Percentiles rank a stretch among this genome's conserved stretches.
Evolutionary conservation across 2,113 vertebrate species (phyloP).

Genomic region (Nyctibius bracteatus): DNA sequence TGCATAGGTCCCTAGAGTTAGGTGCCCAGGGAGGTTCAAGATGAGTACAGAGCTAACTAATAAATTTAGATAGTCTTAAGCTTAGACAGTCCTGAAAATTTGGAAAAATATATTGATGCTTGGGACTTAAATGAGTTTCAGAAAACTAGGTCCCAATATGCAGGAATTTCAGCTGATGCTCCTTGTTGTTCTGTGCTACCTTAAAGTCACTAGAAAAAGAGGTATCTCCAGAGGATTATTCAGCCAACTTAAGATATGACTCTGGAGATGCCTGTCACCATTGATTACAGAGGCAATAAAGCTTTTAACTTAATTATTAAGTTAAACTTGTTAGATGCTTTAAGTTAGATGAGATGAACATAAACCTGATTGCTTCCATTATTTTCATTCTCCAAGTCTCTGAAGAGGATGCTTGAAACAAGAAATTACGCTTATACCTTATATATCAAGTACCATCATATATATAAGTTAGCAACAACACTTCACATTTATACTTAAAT

Average conservation of each 20-base stretch:
- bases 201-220: background rate
- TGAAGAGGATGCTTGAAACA: background rate
- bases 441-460: background rate
- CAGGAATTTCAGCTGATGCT: background rate
- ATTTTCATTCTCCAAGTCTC: background rate
- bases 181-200: background rate
- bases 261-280: background rate
- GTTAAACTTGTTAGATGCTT: background rate
- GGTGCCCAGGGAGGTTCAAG: background rate
- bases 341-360: background rate
- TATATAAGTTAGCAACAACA: background rate
- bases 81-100: background rate
- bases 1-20: background rate
- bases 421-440: background rate
- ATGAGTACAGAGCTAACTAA: background rate
- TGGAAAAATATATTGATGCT: background rate
- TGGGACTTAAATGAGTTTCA: background rate
- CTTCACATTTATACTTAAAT: background rate
- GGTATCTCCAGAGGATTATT: background rate
- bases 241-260: background rate
- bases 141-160: background rate
- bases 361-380: background rate
- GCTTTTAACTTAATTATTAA: background rate
- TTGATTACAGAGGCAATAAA: background rate
- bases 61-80: background rate